These are phyloP conservation scores for Torymus texanus DNA, from an alignment of 2,888 invertebrate genomes.

Conservation along the genomic window DNA sequence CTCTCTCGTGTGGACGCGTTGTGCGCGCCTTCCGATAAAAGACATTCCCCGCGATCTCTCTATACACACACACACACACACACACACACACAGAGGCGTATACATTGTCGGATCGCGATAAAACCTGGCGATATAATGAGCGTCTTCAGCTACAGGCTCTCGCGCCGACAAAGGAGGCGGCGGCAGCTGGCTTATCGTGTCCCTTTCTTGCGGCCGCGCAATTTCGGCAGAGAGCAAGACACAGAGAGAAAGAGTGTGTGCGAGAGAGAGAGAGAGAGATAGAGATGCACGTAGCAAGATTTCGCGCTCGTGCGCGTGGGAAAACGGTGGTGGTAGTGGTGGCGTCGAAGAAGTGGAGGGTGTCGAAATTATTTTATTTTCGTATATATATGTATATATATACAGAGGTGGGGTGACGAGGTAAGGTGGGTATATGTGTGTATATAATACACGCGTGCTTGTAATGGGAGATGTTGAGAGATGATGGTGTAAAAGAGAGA, in stretches of 20 bases:
- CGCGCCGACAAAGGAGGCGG: slow-evolving; percentile 47
- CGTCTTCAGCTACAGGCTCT: slow-evolving; percentile 35
- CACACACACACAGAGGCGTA: background rate
- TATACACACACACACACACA: background rate
- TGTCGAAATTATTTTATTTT: background rate
- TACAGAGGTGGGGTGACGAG: too few species aligned
- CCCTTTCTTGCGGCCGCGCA: slow-evolving; percentile 36
- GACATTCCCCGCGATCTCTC: slow-evolving; percentile 48
- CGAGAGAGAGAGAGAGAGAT: too few species aligned
- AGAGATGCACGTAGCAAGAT: slow-evolving; percentile 38
- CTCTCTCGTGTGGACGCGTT: background rate
- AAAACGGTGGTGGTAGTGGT: slow-evolving; percentile 44
- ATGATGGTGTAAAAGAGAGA: too few species aligned
- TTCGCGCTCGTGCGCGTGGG: slow-evolving; percentile 51
- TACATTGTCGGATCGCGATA: slow-evolving; percentile 42
- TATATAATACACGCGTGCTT: too few species aligned
- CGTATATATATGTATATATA: too few species aligned
- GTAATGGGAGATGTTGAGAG: too few species aligned
- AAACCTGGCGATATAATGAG: slow-evolving; percentile 51
- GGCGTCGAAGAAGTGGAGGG: background rate
- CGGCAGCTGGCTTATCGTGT: slow-evolving; percentile 5
- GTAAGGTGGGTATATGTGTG: too few species aligned
- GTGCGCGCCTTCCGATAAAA: slow-evolving; percentile 26
- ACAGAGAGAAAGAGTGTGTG: too few species aligned
- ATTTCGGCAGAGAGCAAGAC: slow-evolving; percentile 39